Base-by-base conservation (phyloP, 1,140 invertebrate species). In the Heliconius himera region DNA sequence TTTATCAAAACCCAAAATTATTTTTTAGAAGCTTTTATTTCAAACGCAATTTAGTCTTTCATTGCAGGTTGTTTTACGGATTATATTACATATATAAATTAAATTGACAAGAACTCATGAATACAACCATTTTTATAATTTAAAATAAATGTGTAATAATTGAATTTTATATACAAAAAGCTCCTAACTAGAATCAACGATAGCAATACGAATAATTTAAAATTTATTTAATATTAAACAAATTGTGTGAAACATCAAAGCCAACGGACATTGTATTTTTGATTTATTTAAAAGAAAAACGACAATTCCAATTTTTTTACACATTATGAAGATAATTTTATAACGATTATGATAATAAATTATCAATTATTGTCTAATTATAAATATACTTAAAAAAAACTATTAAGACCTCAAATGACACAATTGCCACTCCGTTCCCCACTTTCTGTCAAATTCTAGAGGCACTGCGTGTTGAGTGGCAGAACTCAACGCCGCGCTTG, bases 141-240 rank as follows among this genome's bases (percentile, higher is more conserved):
- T 66, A 5, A 66, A 66, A 26, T 16, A 26, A 66, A 66, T 29
- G n/a, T 16, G 26, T 66, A 16, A 16, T 26, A 66, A 13, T 66
- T 29, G 60, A 66, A 29, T 66, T 66, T 66, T 29, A 66, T 66
- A n/a, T 66, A 66, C 60, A 66, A 26, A 66, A 66, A 66, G 60
- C 60, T 66, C 60, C 60, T 66, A 66, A 66, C 60, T 66, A 66
- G 60, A 66, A 29, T 66, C 60, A 66, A 66, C 60, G 26, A 26
- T 66, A 66, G 60, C 60, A 29, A 66, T 66, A 66, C 4, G 26
- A 66, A 66, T 66, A 29, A 29, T 66, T 29, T 66, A 26, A 66
- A 66, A 26, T 66, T 66, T 66, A 29, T 66, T 66, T 16, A 29
- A 16, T 66, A 66, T 66, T 66, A 66, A 29, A 66, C n/a, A 66